Evolutionary conservation across 2,797 vertebrate genomes (phyloP).

Genomic region (Nyctalus aviator): DNA sequence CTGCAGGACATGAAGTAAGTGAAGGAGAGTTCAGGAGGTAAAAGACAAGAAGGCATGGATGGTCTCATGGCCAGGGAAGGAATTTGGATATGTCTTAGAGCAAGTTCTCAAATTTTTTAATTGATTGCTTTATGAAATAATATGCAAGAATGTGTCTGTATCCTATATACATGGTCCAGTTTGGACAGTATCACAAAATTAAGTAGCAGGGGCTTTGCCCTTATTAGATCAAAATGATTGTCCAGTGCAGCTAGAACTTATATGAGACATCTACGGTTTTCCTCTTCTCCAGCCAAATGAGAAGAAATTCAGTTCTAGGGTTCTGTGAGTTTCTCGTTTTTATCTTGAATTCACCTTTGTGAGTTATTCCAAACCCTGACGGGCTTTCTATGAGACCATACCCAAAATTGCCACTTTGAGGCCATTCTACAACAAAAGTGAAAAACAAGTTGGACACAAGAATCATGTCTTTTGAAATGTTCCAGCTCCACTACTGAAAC

Average conservation of each 20-base stretch:
- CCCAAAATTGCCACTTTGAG: conserved; percentile 56
- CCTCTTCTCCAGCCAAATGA: neutral
- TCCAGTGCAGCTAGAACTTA: neutral
- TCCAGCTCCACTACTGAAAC: conserved; percentile 66
- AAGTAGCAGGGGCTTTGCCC: neutral
- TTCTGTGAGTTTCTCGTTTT: conserved; percentile 44
- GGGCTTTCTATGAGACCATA: conserved; percentile 35
- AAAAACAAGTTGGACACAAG: conserved; percentile 68
- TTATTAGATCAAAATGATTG: neutral
- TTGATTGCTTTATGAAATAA: neutral
- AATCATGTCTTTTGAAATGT: conserved; percentile 75
- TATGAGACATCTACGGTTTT: neutral
- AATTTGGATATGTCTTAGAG: neutral
- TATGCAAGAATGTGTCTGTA: neutral
- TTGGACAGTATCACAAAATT: neutral
- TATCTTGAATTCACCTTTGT: conserved; percentile 62
- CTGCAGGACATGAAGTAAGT: neutral
- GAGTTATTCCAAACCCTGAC: conserved; percentile 45
- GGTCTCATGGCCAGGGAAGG: neutral
- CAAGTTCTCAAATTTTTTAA: neutral
- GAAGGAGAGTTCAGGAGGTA: neutral
- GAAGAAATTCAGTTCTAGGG: conserved; percentile 27
- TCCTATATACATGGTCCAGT: neutral
- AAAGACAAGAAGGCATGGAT: neutral
- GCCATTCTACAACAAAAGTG: conserved; percentile 20